These are phyloP conservation scores for Iphiclides podalirius DNA, from an alignment of 2,888 invertebrate species.

Conservation along the genomic window DNA sequence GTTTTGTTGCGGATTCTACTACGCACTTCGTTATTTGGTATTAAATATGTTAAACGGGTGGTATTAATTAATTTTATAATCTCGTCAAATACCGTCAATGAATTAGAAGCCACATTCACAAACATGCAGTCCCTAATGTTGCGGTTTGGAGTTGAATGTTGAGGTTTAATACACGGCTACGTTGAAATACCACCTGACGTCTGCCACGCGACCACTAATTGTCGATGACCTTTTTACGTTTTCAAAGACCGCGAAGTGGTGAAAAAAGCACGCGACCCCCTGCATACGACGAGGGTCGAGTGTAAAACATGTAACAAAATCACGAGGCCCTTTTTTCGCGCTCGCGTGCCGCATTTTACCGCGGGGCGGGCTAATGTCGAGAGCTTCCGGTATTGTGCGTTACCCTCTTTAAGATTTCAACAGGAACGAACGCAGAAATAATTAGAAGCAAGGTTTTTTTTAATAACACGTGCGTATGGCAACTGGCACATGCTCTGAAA, in stretches of 20 bases:
- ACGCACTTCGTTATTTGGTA: too few relatives aligned
- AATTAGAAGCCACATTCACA: too few relatives aligned
- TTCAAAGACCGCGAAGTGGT: constrained; percentile 17
- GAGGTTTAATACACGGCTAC: too few relatives aligned
- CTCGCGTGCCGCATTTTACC: constrained; percentile 61
- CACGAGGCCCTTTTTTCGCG: constrained; percentile 57
- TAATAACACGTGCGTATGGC: not conserved
- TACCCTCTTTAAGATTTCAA: constrained; percentile 48
- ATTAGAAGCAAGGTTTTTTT: not conserved
- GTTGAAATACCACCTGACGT: constrained; percentile 2
- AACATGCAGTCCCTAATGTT: too few relatives aligned
- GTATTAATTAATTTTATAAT: too few relatives aligned
- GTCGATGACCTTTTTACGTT: constrained; percentile 11
- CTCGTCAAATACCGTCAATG: too few relatives aligned
- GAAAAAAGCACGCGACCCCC: constrained; percentile 35
- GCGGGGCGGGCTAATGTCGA: constrained; percentile 56
- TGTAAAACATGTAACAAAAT: constrained; percentile 65
- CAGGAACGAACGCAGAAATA: constrained; percentile 26
- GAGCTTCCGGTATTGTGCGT: constrained; percentile 60
- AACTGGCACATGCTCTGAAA: not conserved
- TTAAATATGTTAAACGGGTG: too few relatives aligned
- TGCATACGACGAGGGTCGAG: constrained; percentile 37
- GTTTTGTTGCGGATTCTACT: too few relatives aligned
- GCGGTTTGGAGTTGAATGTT: too few relatives aligned
- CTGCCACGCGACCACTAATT: constrained; percentile 9